phyloP scores from a whole-genome alignment of 2,797 vertebrate species.

The Bufotes viridis region DNA sequence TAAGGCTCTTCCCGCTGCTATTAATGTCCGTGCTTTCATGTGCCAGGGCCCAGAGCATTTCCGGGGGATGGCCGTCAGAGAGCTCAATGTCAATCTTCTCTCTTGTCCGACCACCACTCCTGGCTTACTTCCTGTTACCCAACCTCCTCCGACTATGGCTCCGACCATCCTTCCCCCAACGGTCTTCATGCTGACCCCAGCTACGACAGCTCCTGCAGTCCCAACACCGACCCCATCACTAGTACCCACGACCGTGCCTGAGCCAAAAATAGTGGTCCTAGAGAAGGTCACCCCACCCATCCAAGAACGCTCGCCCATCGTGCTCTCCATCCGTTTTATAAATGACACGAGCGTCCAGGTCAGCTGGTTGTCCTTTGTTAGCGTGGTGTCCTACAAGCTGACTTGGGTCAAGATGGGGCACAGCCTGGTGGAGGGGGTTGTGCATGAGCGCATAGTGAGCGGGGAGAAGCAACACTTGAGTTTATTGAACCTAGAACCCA shows the following conservation, averaged over 20 bases:
- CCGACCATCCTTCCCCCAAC: conserved; percentile 70
- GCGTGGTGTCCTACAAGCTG: conserved; percentile 91
- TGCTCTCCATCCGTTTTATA: conserved; percentile 87
- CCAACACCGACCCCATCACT: conserved; percentile 70
- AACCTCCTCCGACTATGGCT: conserved; percentile 74
- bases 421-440: conserved; percentile 87
- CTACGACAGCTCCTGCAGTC: conserved; percentile 67
- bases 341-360: conserved; percentile 91
- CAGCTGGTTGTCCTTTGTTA: conserved; percentile 90
- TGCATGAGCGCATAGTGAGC: conserved; percentile 88
- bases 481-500: conserved; percentile 87
- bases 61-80: conserved; percentile 93
- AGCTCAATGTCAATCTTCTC: conserved; percentile 88
- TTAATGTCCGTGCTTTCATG: conserved; percentile 94
- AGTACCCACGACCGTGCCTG: conserved; percentile 73
- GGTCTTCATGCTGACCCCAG: conserved; percentile 64
- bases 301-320: conserved; percentile 80
- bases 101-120: conserved; percentile 84
- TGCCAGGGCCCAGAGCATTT: conserved; percentile 93
- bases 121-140: conserved; percentile 74
- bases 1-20: conserved; percentile 84
- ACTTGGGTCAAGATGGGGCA: conserved; percentile 97
- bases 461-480: conserved; percentile 84
- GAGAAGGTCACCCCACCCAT: conserved; percentile 75
- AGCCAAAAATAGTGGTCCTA: conserved; percentile 67